Percentiles rank a stretch among this genome's conserved stretches.
phyloP scores from a whole-genome alignment of 2,113 vertebrate genomes.

The Coptodon rendalli region DNA sequence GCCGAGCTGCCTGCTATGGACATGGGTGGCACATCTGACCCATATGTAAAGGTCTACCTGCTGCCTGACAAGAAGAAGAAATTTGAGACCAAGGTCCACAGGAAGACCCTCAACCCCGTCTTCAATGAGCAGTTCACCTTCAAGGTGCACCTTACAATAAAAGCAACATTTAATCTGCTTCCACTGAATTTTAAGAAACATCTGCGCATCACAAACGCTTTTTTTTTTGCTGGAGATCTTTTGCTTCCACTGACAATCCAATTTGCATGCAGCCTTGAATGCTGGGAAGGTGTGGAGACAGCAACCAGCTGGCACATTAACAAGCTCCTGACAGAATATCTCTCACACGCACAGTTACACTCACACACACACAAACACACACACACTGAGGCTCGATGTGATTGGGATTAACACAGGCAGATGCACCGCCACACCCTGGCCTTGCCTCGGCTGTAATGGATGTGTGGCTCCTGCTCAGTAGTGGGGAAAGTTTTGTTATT shows the following conservation, averaged over 20 bases:
- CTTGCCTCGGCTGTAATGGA: conserved; percentile 11
- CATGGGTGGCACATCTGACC: conserved; percentile 88
- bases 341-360: background rate
- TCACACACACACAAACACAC: background rate
- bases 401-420: conserved; percentile 56
- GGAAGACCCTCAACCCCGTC: conserved; percentile 86
- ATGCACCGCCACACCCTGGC: conserved; percentile 19
- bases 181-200: background rate
- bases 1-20: conserved; percentile 87
- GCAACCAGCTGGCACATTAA: conserved; percentile 65
- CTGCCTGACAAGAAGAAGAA: conserved; percentile 91
- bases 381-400: conserved; percentile 9
- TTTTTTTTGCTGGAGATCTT: background rate
- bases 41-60: conserved; percentile 86
- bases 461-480: conserved; percentile 14
- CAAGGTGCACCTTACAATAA: conserved; percentile 69
- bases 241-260: conserved; percentile 45
- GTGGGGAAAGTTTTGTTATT: conserved; percentile 35
- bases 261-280: conserved; percentile 56
- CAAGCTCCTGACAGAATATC: conserved; percentile 58
- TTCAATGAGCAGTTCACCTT: conserved; percentile 89
- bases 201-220: background rate
- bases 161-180: background rate
- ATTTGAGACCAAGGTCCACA: conserved; percentile 88
- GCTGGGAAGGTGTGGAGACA: conserved; percentile 55